Conservation (phyloP, 1,140 invertebrate genomes). For the Drosophila melanica region DNA sequence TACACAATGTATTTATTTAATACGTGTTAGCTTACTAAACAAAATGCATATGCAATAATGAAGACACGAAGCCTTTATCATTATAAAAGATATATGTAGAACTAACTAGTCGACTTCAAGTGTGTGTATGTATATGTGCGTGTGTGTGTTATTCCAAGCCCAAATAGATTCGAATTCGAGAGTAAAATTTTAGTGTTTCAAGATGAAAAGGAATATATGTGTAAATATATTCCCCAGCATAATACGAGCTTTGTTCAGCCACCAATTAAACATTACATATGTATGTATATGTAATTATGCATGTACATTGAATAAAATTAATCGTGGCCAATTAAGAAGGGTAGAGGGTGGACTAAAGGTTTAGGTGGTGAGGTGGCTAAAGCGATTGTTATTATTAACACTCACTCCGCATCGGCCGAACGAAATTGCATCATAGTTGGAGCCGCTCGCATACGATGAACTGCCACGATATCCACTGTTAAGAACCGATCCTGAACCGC, state of each 20-base stretch:
- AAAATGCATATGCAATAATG: neutral
- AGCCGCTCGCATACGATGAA: conserved; percentile 65
- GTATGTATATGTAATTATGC: conserved; percentile 13
- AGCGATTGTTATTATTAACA: conserved; percentile 40
- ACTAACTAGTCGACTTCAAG: conserved; percentile 13
- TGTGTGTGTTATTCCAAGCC: conserved; percentile 9
- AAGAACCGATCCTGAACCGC: conserved; percentile 46
- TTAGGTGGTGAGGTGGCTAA: conserved; percentile 27
- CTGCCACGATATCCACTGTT: conserved; percentile 67
- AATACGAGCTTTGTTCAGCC: conserved; percentile 10
- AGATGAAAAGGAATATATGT: neutral
- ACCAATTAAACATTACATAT: conserved; percentile 16
- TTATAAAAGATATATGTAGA: neutral
- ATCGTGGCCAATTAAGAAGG: neutral
- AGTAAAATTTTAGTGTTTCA: neutral
- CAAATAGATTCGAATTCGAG: conserved; percentile 19
- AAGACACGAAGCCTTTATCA: neutral
- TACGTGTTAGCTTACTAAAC: neutral
- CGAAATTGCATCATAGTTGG: conserved; percentile 78
- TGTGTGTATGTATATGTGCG: conserved; percentile 2
- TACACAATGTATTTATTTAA: neutral
- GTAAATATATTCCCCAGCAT: conserved; percentile 1
- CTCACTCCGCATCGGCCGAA: conserved; percentile 82
- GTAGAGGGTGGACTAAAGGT: neutral
- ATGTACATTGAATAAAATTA: conserved; percentile 26